Evolutionary conservation across 1,140 invertebrate species (phyloP), one percentile per base, ranked within the genome.

Genomic region (Calycopis cecrops): DNA sequence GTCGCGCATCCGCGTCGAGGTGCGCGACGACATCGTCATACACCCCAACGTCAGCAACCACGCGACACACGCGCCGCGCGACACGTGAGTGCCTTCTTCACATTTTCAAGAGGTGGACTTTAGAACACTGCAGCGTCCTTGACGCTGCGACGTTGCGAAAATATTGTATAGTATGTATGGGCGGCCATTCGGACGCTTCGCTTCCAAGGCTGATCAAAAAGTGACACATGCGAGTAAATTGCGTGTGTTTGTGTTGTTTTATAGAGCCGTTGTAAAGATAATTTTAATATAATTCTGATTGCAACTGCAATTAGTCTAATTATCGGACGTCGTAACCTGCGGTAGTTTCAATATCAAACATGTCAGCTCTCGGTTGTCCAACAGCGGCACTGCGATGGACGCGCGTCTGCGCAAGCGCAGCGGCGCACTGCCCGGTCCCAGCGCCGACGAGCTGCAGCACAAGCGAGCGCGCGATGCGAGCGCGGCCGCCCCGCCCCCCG

Each of bases 1-100:
- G 78, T 96, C 94, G 69, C 92, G 92, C 40, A 97, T 97, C 62
- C 88, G 94, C 4, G 93, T 97, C 33, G 95, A 97, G 79, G 92
- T 93, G 66, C 90, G 94, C 18, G 92, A 95, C 63, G 92, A 94
- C 63, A 90, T 94, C 17, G 88, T 92, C 17, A 89, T 90, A 35
- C 81, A 83, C 11, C 92, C 91, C 9, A 93, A 93, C 67, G 90
- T 92, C 16, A 91, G 89, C 65, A 89, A 90, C 49, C 86, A 88
- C 49, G 76, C 88, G n/a, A 89, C 85, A 18, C 64, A 80, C 10
- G 14, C 65, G 1, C 52, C 69, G 18, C 59, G 57, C 8, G 71
- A 76, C 35, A 73, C 67, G 78, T 84, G 18, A 70, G 70, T 62
- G 16, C 16, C 6, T 2, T 28, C 21, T 6, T 28, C 21, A 2